Percentiles rank a stretch among this genome's conserved stretches.
These are phyloP conservation scores for Pangasianodon gigas DNA, from an alignment of 2,113 vertebrate genomes.

Conservation along the genomic window DNA sequence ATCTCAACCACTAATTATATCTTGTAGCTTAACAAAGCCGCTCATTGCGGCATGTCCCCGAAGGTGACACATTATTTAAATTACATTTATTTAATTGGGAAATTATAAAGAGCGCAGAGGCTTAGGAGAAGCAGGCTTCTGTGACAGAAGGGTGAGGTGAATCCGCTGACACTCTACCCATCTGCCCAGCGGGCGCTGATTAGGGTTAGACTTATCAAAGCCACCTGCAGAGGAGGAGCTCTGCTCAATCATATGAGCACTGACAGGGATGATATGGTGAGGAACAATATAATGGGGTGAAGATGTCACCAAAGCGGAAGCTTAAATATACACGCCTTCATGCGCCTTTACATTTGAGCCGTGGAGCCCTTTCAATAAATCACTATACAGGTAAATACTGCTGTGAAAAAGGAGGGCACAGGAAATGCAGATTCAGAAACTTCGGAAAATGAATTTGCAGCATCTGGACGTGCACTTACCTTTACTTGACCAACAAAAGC, in stretches of 20 bases:
- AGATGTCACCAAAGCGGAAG: neutral
- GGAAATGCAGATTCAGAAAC: neutral
- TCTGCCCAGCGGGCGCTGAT: constrained; percentile 37
- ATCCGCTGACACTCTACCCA: constrained; percentile 25
- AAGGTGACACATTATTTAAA: constrained; percentile 64
- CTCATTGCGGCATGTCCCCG: constrained; percentile 58
- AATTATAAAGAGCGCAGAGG: constrained; percentile 55
- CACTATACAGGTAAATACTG: neutral
- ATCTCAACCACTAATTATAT: constrained; percentile 60
- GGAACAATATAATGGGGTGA: neutral
- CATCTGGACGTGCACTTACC: constrained; percentile 72
- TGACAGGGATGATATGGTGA: neutral
- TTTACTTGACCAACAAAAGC: constrained; percentile 91
- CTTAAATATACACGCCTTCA: neutral
- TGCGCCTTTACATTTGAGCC: neutral
- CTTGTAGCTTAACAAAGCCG: constrained; percentile 57
- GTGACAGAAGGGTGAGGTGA: constrained; percentile 43
- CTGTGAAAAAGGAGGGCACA: neutral
- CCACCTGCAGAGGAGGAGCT: neutral
- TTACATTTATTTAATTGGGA: constrained; percentile 64
- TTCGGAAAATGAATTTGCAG: neutral
- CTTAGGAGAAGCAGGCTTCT: constrained; percentile 20
- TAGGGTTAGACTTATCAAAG: neutral
- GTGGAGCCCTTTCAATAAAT: neutral
- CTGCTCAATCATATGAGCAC: neutral